Evolutionary conservation across 2,113 vertebrate species (phyloP).

Genomic region (Gnathonemus echidnorhynchus): DNA sequence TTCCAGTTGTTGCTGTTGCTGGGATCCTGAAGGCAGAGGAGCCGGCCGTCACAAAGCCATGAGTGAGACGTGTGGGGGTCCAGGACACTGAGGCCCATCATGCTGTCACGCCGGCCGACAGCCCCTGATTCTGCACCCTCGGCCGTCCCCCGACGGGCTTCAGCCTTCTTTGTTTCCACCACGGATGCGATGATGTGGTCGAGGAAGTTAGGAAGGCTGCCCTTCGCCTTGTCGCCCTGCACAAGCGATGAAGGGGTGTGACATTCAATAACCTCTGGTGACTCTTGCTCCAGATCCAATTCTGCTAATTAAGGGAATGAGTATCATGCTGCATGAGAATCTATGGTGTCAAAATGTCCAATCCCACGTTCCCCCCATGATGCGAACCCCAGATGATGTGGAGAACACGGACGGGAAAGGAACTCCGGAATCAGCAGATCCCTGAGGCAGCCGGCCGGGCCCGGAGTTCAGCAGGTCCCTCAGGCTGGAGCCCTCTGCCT

Average conservation of each 20-base stretch:
- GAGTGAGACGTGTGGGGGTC: conserved; percentile 96
- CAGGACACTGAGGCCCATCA: conserved; percentile 91
- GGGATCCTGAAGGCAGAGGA: conserved; percentile 94
- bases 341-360: not conserved
- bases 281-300: not conserved
- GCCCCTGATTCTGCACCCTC: conserved; percentile 71
- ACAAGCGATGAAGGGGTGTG: not conserved
- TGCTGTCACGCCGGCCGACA: conserved; percentile 73
- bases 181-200: conserved; percentile 98
- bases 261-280: not conserved
- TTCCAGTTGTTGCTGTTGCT: conserved; percentile 99
- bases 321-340: not conserved
- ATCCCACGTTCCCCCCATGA: not conserved
- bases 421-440: conserved; percentile 74
- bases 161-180: conserved; percentile 95
- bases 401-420: conserved; percentile 93
- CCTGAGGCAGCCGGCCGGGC: conserved; percentile 86
- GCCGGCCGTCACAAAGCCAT: conserved; percentile 94
- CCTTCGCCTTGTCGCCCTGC: conserved; percentile 84
- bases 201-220: conserved; percentile 89
- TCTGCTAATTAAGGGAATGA: not conserved
- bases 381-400: conserved; percentile 69
- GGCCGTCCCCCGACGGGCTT: conserved; percentile 71
- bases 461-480: conserved; percentile 92
- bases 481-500: conserved; percentile 91